Evolutionary conservation across 1,140 invertebrate species (phyloP).

Genomic region (Pseudobourletiella spinata): DNA sequence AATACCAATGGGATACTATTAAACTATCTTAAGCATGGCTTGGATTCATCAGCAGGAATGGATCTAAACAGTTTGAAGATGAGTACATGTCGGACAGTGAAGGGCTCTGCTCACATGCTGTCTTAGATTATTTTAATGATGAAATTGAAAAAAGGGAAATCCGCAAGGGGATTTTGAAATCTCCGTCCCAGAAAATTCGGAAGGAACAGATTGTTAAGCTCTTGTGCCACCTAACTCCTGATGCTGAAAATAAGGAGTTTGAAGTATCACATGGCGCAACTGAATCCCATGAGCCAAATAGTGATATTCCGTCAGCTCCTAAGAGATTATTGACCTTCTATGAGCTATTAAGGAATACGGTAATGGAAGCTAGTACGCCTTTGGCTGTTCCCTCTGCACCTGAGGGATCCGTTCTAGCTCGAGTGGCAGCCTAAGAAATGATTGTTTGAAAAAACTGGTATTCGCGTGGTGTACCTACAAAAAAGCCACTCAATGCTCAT

Average conservation of each 20-base stretch:
- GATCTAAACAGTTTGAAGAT: neutral
- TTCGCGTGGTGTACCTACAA: neutral
- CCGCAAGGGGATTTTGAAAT: too few relatives aligned
- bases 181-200: too few relatives aligned
- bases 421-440: constrained; percentile 8
- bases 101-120: too few relatives aligned
- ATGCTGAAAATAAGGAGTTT: neutral
- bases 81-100: neutral
- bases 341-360: neutral
- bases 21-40: neutral
- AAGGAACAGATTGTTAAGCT: neutral
- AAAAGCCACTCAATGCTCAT: neutral
- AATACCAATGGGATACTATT: neutral
- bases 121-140: too few relatives aligned
- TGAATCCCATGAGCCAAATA: too few relatives aligned
- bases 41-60: neutral
- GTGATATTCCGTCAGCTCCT: neutral
- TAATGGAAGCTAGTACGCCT: too few relatives aligned
- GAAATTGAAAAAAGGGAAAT: too few relatives aligned
- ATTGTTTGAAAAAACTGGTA: neutral
- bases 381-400: neutral
- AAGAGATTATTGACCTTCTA: neutral
- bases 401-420: too few relatives aligned
- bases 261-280: neutral
- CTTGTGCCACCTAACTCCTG: neutral